Evolutionary conservation across 1,140 invertebrate genomes (phyloP).

Genomic region (Sarcophaga bullata): DNA sequence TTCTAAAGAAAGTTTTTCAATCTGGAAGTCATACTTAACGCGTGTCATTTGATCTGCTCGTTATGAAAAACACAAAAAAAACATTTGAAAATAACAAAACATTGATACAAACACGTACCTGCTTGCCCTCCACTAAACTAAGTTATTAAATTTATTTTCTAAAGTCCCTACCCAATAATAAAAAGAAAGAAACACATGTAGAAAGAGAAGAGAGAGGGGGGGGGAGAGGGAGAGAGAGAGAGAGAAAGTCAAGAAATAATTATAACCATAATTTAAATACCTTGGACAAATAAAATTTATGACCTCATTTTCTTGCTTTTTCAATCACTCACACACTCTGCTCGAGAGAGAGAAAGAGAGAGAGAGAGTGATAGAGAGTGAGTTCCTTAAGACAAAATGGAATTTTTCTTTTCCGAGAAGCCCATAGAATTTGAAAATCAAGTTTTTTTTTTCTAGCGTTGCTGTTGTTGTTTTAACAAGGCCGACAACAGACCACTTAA

Average conservation of each 20-base stretch:
- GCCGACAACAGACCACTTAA: conserved; percentile 26
- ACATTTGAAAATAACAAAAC: not conserved
- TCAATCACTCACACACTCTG: too few relatives aligned
- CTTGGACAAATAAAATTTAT: conserved; percentile 38
- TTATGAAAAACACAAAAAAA: not conserved
- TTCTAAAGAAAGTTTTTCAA: not conserved
- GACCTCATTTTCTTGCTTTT: conserved; percentile 13
- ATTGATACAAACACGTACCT: too few relatives aligned
- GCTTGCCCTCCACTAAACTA: not conserved
- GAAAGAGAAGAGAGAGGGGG: not conserved
- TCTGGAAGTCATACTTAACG: not conserved
- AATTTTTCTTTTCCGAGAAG: not conserved
- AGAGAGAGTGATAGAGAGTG: too few relatives aligned
- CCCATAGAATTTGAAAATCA: not conserved
- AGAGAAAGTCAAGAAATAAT: not conserved
- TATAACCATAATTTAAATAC: conserved; percentile 33
- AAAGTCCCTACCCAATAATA: not conserved
- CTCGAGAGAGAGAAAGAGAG: too few relatives aligned
- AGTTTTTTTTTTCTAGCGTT: not conserved
- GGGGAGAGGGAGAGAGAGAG: too few relatives aligned
- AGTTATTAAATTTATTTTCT: not conserved
- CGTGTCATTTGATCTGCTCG: conserved; percentile 12
- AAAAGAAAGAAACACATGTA: not conserved
- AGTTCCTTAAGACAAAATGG: too few relatives aligned
- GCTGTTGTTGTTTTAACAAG: not conserved